Base-by-base conservation (phyloP, 2,888 invertebrate genomes). In the Cristatella mucedo region DNA sequence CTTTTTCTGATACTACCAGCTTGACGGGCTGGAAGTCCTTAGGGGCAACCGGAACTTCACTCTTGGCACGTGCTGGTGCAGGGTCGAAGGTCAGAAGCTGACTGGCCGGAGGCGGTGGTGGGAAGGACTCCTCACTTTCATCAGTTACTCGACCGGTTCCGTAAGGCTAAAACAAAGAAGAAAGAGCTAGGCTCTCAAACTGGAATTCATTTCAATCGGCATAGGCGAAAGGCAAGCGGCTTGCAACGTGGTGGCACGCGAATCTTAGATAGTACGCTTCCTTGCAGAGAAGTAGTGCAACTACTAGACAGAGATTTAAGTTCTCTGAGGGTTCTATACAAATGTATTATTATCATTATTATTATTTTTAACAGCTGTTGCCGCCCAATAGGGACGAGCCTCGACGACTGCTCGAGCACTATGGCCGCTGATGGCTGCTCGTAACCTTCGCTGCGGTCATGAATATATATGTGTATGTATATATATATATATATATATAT, bases 361-460 rank as follows among this genome's bases (percentile, higher is more conserved):
- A n/a, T n/a, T n/a, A n/a, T n/a, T n/a, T n/a, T n/a, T n/a, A n/a
- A n/a, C n/a, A n/a, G n/a, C n/a, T n/a, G n/a, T n/a, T n/a, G n/a
- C n/a, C n/a, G n/a, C n/a, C n/a, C n/a, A n/a, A 31, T 61, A 52
- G 2, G 62, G 60, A 2, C 44, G 49, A 5, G 60, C 53, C 41
- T 63, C 61, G 2, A 40, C 38, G 0, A 63, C 53, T 3, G 55
- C 47, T 13, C 52, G 44, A 43, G 62, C 62, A 21, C 57, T n/a
- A n/a, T n/a, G n/a, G n/a, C n/a, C n/a, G n/a, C n/a, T 33, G 18
- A 33, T 13, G 21, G 16, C 4, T 31, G 5, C 15, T 4, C 18
- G 32, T 32, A 20, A 3, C 19, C 20, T 9, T 19, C 19, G 18
- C 4, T 5, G 32, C 11, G 5, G 4, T 18, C 20, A 11, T 33